Percentiles rank a stretch among this genome's conserved stretches.
Evolutionary conservation across 92 coral and sea anemone species (phyloP).

Genomic region (Epizoanthus rinbou): DNA sequence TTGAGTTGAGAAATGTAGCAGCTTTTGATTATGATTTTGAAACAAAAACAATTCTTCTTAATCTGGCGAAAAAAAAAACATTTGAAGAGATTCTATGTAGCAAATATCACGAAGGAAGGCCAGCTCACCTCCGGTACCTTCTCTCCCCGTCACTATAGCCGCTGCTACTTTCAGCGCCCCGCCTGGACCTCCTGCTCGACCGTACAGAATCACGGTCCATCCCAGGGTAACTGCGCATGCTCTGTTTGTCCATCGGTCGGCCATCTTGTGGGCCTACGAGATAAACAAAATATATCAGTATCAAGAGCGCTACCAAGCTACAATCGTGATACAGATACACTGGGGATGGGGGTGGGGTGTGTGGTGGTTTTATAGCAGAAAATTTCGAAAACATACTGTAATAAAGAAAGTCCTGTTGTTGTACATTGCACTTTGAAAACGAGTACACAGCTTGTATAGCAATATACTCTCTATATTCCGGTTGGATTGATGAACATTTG

Average conservation of each 20-base stretch:
- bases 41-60: neutral
- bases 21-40: neutral
- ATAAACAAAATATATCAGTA: neutral
- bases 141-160: conserved; percentile 85
- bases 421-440: too few species aligned
- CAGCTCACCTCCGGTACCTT: conserved; percentile 65
- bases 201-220: conserved; percentile 94
- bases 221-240: conserved; percentile 89
- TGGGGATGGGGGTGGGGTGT: too few species aligned
- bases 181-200: conserved; percentile 78
- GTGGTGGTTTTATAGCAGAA: too few species aligned
- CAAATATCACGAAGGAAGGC: neutral
- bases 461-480: too few species aligned
- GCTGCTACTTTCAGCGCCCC: conserved; percentile 83
- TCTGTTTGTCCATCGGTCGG: conserved; percentile 87
- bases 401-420: too few species aligned
- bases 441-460: too few species aligned
- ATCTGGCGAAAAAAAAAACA: neutral
- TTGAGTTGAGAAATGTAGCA: too few species aligned
- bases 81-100: neutral
- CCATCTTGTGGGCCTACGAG: conserved; percentile 54
- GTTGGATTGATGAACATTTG: too few species aligned
- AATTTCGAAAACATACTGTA: too few species aligned
- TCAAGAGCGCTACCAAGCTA: too few species aligned
- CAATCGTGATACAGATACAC: too few species aligned